Percentiles rank a stretch among this genome's conserved stretches.
Evolutionary conservation across 2,888 invertebrate species (phyloP).

Genomic region (Urechis unicinctus): DNA sequence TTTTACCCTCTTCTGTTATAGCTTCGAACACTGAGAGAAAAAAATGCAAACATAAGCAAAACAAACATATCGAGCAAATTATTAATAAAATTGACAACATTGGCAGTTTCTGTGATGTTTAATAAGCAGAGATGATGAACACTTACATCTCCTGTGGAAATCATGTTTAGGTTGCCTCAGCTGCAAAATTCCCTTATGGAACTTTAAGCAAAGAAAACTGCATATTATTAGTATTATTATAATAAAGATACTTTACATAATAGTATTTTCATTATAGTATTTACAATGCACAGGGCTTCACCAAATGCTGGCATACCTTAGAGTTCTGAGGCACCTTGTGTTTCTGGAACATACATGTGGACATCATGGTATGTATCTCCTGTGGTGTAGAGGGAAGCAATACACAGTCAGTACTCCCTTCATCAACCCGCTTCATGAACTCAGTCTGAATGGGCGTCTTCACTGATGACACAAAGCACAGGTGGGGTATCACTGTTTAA

Average conservation of each 20-base stretch:
- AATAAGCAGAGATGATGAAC: neutral
- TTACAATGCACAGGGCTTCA: too few species aligned
- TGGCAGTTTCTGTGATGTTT: too few species aligned
- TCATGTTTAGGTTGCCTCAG: neutral
- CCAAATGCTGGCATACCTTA: neutral
- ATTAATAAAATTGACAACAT: neutral
- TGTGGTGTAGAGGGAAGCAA: neutral
- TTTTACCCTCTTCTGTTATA: neutral
- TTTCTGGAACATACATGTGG: neutral
- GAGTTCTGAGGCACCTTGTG: neutral
- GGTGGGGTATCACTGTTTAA: too few species aligned
- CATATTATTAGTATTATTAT: neutral
- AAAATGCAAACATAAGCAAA: neutral
- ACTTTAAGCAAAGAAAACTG: neutral
- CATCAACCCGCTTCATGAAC: neutral
- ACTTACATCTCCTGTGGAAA: neutral
- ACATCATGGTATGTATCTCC: neutral
- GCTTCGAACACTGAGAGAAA: neutral
- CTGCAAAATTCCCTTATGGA: neutral
- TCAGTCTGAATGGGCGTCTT: neutral
- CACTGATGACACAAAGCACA: too few species aligned
- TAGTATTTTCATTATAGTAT: too few species aligned
- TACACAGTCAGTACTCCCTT: neutral
- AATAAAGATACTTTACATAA: neutral
- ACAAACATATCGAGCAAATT: too few species aligned